Evolutionary conservation across 2,888 invertebrate genomes (phyloP), one percentile per base, ranked within the genome.

Genomic region (Rhamphomyia laevipes): DNA sequence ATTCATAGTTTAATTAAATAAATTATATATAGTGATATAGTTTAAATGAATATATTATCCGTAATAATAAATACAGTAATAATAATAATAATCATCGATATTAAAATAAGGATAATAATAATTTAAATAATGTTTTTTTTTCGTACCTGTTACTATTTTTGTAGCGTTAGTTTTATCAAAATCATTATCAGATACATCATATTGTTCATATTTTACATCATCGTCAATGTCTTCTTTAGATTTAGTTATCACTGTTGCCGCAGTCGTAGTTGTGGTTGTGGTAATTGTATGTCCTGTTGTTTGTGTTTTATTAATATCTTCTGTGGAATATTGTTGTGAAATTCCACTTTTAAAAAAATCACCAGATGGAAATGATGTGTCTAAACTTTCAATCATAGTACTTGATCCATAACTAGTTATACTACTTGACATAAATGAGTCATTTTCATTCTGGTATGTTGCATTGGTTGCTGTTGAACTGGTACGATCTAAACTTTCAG

Each of bases 391-490:
- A 47, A 89, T 84, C 77, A 89, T 80, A 13, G 88, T 88, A 66
- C 86, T 87, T 49, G 88, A 88, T 56, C 86, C 87, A 55, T 78
- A 80, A 66, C 88, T 88, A 17, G 88, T 87, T 47, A 87, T 79
- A 66, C 88, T 88, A 47, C 87, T 86, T 1, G 88, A 87, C 82
- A 87, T 86, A 37, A 86, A 80, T 1, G 88, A 89, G 61, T 88
- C 87, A 0, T 84, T 84, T 66, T 88, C 87, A 56, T 84, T 86
- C 63, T 86, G 86, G 62, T 85, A 86, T 1, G 87, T 87, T 12
- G 87, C 88, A 58, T 87, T 80, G 2, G 88, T 88, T 1, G 85
- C 86, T 1, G 86, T 85, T 57, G 86, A 86, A 10, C 86, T 84
- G 0, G 80, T 82, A 4, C 81, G 82, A 60, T 87, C 87, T 47